Evolutionary conservation across 2,888 invertebrate species (phyloP).

Genomic region (Malthinus seriepunctatus): DNA sequence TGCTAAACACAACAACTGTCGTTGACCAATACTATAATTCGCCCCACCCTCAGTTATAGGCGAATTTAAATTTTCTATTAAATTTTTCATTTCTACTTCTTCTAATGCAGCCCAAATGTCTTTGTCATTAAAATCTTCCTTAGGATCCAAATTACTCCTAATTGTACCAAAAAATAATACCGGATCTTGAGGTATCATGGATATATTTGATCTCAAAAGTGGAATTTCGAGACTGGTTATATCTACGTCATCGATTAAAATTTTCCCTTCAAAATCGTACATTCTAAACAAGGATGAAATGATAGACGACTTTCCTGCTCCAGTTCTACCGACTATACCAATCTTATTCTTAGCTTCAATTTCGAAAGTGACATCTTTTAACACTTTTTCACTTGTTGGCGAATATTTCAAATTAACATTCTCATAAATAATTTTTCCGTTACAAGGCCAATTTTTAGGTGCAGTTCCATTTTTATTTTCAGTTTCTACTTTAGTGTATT

Average conservation of each 20-base stretch:
- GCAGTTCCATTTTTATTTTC: slow-evolving; percentile 55
- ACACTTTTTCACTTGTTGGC: slow-evolving; percentile 69
- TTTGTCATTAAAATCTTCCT: slow-evolving; percentile 73
- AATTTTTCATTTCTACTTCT: slow-evolving; percentile 74
- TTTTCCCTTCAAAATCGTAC: slow-evolving; percentile 73
- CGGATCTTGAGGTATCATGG: slow-evolving; percentile 86
- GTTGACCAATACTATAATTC: slow-evolving; percentile 54
- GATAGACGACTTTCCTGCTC: slow-evolving; percentile 78
- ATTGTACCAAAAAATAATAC: slow-evolving; percentile 84
- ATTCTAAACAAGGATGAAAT: slow-evolving; percentile 79
- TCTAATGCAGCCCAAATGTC: slow-evolving; percentile 82
- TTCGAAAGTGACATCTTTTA: slow-evolving; percentile 68
- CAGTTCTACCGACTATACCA: slow-evolving; percentile 80
- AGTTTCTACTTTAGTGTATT: slow-evolving; percentile 74
- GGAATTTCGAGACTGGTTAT: slow-evolving; percentile 72
- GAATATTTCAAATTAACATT: slow-evolving; percentile 73
- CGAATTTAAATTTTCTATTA: slow-evolving; percentile 67
- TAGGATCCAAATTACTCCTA: slow-evolving; percentile 86
- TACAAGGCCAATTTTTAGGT: slow-evolving; percentile 70
- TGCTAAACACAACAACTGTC: slow-evolving; percentile 70
- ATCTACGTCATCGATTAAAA: slow-evolving; percentile 78
- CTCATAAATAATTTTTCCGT: slow-evolving; percentile 68
- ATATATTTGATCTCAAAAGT: slow-evolving; percentile 72
- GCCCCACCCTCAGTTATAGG: slow-evolving; percentile 69
- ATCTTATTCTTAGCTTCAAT: slow-evolving; percentile 71